Percentiles rank a stretch among this genome's conserved stretches.
Evolutionary conservation across 2,113 vertebrate species (phyloP).

Genomic region (Lathamus discolor): DNA sequence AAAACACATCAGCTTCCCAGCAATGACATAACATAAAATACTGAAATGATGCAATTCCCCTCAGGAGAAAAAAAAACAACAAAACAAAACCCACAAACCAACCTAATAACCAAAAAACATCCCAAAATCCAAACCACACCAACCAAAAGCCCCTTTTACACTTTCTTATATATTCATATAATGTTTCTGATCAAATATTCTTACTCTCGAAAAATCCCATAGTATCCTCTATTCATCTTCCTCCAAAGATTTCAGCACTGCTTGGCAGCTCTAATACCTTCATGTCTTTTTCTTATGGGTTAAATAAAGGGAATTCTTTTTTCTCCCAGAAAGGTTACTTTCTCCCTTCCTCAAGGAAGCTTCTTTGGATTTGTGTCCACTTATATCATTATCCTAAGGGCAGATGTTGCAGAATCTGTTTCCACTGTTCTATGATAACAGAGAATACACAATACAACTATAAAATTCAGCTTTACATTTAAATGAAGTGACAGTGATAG

Average conservation of each 20-base stretch:
- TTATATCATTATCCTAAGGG: background rate
- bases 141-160: background rate
- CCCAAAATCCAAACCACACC: background rate
- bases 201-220: background rate
- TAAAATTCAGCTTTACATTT: background rate
- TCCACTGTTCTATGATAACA: background rate
- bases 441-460: background rate
- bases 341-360: background rate
- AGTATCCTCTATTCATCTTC: background rate
- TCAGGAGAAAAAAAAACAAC: background rate
- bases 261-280: background rate
- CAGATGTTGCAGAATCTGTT: background rate
- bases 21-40: background rate
- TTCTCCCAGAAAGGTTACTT: background rate
- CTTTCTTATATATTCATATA: background rate
- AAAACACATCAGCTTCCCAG: background rate
- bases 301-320: background rate
- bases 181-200: background rate
- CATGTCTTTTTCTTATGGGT: background rate
- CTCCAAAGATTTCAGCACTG: background rate
- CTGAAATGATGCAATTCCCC: background rate
- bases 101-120: background rate
- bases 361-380: background rate
- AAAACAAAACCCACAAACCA: background rate
- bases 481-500: background rate